A percentile compares a stretch with the other conserved stretches of the same genome.
Evolutionary conservation across 2,113 vertebrate species (phyloP).

Genomic region (Pteropus alecto): DNA sequence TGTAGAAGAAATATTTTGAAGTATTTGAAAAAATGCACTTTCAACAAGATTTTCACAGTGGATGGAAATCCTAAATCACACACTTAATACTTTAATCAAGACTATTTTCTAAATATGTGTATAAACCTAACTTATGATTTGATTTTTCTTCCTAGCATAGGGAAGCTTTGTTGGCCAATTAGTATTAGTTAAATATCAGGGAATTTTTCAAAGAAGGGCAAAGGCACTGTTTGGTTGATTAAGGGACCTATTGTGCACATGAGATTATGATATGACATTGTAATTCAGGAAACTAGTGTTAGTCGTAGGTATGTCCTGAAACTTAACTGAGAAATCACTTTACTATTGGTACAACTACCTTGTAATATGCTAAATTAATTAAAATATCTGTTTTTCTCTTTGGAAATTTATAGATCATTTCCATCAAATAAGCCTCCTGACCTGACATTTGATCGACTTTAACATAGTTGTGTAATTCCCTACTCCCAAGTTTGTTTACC

Average conservation of each 20-base stretch:
- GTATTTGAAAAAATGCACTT: neutral
- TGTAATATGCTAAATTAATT: conserved; percentile 45
- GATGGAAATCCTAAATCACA: neutral
- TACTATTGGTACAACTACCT: neutral
- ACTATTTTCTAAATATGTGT: neutral
- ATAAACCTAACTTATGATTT: neutral
- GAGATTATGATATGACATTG: neutral
- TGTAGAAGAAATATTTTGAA: neutral
- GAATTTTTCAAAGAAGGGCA: conserved; percentile 1
- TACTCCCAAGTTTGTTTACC: neutral
- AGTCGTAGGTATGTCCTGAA: conserved; percentile 39
- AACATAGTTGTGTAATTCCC: neutral
- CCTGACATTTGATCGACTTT: neutral
- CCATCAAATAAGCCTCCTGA: conserved; percentile 36
- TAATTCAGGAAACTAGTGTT: conserved; percentile 33
- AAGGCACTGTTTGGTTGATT: conserved; percentile 46
- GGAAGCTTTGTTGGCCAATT: neutral
- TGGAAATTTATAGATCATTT: conserved; percentile 14
- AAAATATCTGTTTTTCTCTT: conserved; percentile 18
- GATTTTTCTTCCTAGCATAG: neutral
- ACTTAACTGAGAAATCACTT: conserved; percentile 61
- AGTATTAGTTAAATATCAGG: neutral
- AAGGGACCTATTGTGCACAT: neutral
- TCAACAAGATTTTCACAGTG: neutral
- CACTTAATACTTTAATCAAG: neutral